Evolutionary conservation across 92 coral and sea anemone species (phyloP).

Genomic region (Phymanthus crucifer): DNA sequence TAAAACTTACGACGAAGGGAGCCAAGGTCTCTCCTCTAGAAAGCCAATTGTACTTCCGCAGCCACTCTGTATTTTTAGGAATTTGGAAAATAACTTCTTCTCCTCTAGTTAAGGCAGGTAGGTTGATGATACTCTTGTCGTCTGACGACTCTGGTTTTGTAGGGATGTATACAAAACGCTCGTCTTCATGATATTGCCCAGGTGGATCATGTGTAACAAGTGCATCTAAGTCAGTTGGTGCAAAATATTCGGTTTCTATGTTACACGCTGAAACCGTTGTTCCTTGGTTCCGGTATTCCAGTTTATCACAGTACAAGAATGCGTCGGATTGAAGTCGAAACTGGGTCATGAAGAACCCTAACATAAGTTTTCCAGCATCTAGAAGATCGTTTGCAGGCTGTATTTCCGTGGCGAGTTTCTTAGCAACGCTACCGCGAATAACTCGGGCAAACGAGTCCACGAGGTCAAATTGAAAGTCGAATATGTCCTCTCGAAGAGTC

Average conservation of each 20-base stretch:
- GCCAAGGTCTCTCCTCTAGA: slow-evolving; percentile 37
- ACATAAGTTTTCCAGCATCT: too few species aligned
- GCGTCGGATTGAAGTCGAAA: slow-evolving; percentile 56
- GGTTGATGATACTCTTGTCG: slow-evolving; percentile 45
- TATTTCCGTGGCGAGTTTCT: slow-evolving; percentile 26
- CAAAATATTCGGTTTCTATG: slow-evolving; percentile 36
- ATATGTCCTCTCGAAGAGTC: slow-evolving; percentile 59
- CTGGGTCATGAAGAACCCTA: slow-evolving; percentile 56
- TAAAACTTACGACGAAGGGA: slow-evolving; percentile 55
- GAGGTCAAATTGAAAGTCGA: too few species aligned
- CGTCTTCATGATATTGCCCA: slow-evolving; percentile 19
- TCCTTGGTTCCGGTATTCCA: slow-evolving; percentile 56
- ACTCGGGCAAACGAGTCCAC: too few species aligned
- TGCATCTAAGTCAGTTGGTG: not conserved
- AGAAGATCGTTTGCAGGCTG: slow-evolving; percentile 34
- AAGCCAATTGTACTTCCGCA: slow-evolving; percentile 50
- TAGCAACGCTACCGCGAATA: slow-evolving; percentile 56
- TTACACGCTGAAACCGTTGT: slow-evolving; percentile 15
- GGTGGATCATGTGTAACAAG: slow-evolving; percentile 28
- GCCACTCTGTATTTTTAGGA: slow-evolving; percentile 41
- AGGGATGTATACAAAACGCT: slow-evolving; percentile 60
- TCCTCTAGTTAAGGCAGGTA: slow-evolving; percentile 50
- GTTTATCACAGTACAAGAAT: slow-evolving; percentile 44
- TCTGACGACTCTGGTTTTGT: slow-evolving; percentile 47
- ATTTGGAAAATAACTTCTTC: slow-evolving; percentile 48